Percentiles rank a stretch among this genome's conserved stretches.
Conservation (phyloP, 2,888 invertebrate species). For the Ophraella communa region DNA sequence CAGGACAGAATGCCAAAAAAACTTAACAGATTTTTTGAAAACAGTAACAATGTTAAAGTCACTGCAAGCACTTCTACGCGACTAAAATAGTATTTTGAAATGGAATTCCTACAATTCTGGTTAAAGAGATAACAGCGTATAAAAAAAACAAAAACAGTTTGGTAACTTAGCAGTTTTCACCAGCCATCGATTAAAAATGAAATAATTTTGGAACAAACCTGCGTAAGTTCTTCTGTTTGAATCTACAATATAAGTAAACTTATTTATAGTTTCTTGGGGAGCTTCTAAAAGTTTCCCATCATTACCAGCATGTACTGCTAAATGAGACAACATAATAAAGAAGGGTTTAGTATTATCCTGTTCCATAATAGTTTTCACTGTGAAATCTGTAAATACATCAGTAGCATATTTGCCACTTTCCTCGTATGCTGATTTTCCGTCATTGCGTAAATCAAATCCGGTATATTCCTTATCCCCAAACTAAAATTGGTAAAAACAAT, state of each 20-base stretch:
- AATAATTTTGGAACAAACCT: conserved; percentile 61
- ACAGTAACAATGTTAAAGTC: too few relatives aligned
- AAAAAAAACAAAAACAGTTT: too few relatives aligned
- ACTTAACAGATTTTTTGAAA: too few relatives aligned
- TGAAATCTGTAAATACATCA: conserved; percentile 80
- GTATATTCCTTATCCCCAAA: conserved; percentile 60
- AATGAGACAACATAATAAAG: conserved; percentile 80
- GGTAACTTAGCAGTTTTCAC: too few relatives aligned
- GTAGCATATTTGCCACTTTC: conserved; percentile 85
- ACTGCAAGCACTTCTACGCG: too few relatives aligned
- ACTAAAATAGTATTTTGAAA: too few relatives aligned
- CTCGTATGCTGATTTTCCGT: conserved; percentile 74
- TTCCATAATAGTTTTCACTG: conserved; percentile 71
- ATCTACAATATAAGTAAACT: conserved; percentile 73
- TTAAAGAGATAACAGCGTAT: too few relatives aligned
- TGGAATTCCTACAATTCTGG: too few relatives aligned
- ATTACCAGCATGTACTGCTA: conserved; percentile 81
- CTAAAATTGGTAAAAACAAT: too few relatives aligned
- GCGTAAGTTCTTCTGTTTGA: conserved; percentile 74
- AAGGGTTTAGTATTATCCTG: conserved; percentile 74
- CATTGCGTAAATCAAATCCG: conserved; percentile 70
- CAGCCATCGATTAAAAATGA: not conserved
- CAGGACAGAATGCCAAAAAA: too few relatives aligned
- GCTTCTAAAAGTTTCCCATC: conserved; percentile 74
- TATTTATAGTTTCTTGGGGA: conserved; percentile 71